Evolutionary conservation across 1,140 invertebrate genomes (phyloP), one percentile per base, ranked within the genome.

Genomic region (Lordiphosa stackelbergi): DNA sequence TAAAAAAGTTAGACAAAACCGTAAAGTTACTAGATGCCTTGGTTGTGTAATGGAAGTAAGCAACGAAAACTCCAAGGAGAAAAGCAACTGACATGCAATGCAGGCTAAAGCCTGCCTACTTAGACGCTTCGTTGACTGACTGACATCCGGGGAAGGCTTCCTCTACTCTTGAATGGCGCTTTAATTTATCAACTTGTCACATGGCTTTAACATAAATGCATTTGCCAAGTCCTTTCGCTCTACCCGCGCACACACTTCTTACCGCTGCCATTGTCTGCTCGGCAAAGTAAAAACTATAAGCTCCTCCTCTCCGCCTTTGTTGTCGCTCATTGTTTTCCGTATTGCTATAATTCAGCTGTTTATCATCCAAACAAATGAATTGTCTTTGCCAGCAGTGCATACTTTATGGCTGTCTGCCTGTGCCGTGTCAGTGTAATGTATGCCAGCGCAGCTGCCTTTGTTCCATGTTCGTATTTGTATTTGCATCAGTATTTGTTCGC

Each of bases 161-260:
- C 8, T 51, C 48, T 51, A 22, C 35, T 16, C 11, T 51, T 31
- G 28, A 7, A 13, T 12, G 48, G n/a, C 48, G 11, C 66, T 73
- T 73, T 70, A 66, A 73, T 73, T 70, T 73, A 73, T 73, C 69
- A 73, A 70, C 61, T 73, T 73, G 69, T 73, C 69, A 73, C 56
- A 66, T 58, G 66, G 66, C 64, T 65, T 54, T 59, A 37, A 31
- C 28, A 31, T 31, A 31, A 31, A 31, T 31, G 28, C 28, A 31
- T 31, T 31, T 31, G 55, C 42, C 16, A 9, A 61, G 37, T 45
- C 35, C 46, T 36, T 37, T 34, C 37, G 19, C n/a, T 5, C 37
- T 42, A n/a, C 16, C 22, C 58, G 41, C 48, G 52, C 24, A 47
- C 51, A 53, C 40, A 22, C 24, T 47, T 31, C 28, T 31, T 31